phyloP scores from a whole-genome alignment of 2,888 invertebrate genomes.

The Pristionchus exspectatus region DNA sequence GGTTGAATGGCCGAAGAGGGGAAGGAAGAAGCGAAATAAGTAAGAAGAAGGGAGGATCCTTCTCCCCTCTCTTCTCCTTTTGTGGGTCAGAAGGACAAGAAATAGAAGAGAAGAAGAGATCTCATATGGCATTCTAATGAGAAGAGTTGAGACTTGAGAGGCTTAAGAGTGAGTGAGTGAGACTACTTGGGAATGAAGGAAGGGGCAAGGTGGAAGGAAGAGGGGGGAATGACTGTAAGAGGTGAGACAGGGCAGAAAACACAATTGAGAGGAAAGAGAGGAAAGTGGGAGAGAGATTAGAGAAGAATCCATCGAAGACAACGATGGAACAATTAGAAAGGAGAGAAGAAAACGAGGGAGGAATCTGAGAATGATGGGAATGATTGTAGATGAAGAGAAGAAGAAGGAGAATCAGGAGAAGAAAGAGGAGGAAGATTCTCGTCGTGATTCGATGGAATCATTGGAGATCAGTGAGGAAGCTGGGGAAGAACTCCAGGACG shows the following conservation, averaged over 20 bases:
- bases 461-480: conserved; percentile 45
- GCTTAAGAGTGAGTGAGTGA: background rate
- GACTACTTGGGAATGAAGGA: background rate
- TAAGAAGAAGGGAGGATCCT: conserved; percentile 28
- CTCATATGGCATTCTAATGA: conserved; percentile 52
- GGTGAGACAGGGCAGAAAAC: conserved; percentile 31
- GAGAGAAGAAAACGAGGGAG: conserved; percentile 15
- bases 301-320: conserved; percentile 47
- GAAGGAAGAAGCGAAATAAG: conserved; percentile 36
- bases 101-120: conserved; percentile 50
- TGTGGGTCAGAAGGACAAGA: conserved; percentile 52
- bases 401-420: background rate
- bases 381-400: conserved; percentile 36
- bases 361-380: conserved; percentile 48
- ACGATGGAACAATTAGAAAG: conserved; percentile 43
- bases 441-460: conserved; percentile 32
- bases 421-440: background rate
- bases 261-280: conserved; percentile 19
- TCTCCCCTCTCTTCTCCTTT: conserved; percentile 2
- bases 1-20: conserved; percentile 5
- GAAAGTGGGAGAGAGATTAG: conserved; percentile 32
- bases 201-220: conserved; percentile 31
- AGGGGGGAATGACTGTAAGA: conserved; percentile 24
- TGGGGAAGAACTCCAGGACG: conserved; percentile 47
- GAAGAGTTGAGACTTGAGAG: conserved; percentile 45